Evolutionary conservation across 2,888 invertebrate genomes (phyloP).

Genomic region (Dorcus parallelipipedus): DNA sequence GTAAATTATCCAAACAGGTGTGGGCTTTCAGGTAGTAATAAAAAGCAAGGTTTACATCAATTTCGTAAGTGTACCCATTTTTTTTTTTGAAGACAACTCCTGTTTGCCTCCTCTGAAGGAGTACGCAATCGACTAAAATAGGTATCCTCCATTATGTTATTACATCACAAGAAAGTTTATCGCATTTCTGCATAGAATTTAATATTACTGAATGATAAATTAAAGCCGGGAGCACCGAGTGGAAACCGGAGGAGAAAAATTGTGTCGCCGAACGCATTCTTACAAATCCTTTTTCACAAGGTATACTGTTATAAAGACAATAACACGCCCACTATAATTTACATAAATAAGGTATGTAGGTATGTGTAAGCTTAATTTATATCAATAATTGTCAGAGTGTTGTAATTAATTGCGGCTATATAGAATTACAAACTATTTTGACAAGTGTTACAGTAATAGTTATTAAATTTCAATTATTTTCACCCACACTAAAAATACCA

Average conservation of each 20-base stretch:
- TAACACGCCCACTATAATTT: slow-evolving; percentile 38
- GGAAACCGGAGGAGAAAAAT: background rate
- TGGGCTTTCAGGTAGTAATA: no score
- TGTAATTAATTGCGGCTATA: slow-evolving; percentile 8
- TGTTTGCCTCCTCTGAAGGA: no score
- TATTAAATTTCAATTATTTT: slow-evolving; percentile 4
- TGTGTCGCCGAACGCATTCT: background rate
- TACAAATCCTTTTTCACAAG: background rate
- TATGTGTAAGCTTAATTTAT: slow-evolving; percentile 26
- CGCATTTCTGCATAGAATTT: no score
- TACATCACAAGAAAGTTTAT: no score
- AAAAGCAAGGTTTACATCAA: no score
- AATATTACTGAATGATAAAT: no score
- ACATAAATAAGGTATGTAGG: slow-evolving; percentile 30
- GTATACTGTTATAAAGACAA: slow-evolving; percentile 10
- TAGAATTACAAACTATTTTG: slow-evolving; percentile 5
- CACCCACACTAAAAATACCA: slow-evolving; percentile 4
- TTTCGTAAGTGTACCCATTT: no score
- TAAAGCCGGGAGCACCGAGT: no score
- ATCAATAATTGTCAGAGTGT: slow-evolving; percentile 15
- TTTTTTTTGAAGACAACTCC: no score
- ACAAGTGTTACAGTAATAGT: slow-evolving; percentile 3
- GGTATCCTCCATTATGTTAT: no score
- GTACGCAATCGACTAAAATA: no score
- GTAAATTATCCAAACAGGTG: no score